These are phyloP conservation scores for Umimayanthus kanabou DNA, from an alignment of 92 coral and sea anemone genomes.

Conservation along the genomic window DNA sequence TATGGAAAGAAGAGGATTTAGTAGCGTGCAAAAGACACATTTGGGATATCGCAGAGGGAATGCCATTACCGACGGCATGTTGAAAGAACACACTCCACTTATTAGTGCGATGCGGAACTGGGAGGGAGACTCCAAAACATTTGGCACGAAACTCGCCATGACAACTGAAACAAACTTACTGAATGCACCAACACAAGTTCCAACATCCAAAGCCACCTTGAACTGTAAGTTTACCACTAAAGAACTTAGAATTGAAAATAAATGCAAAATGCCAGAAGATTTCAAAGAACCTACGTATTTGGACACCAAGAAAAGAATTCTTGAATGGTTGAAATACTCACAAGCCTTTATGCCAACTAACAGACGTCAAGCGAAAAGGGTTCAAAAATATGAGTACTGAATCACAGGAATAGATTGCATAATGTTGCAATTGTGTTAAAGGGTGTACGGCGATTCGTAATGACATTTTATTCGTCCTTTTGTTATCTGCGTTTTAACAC, in stretches of 20 bases:
- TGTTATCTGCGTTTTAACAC: background rate
- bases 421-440: background rate
- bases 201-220: background rate
- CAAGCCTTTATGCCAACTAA: slow-evolving; percentile 64
- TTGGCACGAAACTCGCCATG: background rate
- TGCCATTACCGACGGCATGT: background rate
- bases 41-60: background rate
- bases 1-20: background rate
- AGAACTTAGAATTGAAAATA: slow-evolving; percentile 63
- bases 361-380: slow-evolving; percentile 54
- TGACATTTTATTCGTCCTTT: too few relatives aligned
- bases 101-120: background rate
- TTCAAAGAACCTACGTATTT: slow-evolving; percentile 63
- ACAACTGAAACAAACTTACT: background rate
- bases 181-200: background rate
- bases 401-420: background rate
- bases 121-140: background rate
- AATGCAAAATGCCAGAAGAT: slow-evolving; percentile 71
- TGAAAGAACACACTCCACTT: slow-evolving; percentile 4
- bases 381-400: slow-evolving; percentile 31
- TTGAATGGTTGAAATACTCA: slow-evolving; percentile 71
- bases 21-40: background rate
- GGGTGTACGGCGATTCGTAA: too few relatives aligned
- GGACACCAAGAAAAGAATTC: slow-evolving; percentile 67
- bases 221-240: slow-evolving; percentile 64